Evolutionary conservation across 2,113 vertebrate species (phyloP), one percentile per base, ranked within the genome.

Genomic region (Ailuropoda melanoleuca): DNA sequence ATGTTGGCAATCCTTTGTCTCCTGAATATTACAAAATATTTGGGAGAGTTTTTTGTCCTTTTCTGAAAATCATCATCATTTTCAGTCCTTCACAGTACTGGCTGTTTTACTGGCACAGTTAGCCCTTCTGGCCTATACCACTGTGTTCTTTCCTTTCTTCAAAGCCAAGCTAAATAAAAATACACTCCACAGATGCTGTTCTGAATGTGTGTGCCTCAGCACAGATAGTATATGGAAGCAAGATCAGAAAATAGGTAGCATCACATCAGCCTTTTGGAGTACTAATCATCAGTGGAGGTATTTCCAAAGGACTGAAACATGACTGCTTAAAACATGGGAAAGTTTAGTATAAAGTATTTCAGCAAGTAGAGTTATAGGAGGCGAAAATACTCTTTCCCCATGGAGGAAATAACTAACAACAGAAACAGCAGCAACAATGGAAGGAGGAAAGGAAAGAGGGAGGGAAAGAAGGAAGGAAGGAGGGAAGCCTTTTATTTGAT

Each of bases 401-500:
- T 0, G 48, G 18, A 60, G 2, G 11, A 37, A 62, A 88, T 31
- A 64, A 8, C 37, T 68, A 94, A 66, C 7, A 21, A 48, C 13
- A 46, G 72, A 60, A 93, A 18, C 31, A 60, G 19, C 6, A 88
- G n/a, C 8, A 48, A 74, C 48, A 31, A 23, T 1, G 11, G 19
- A 82, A 78, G 15, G 8, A 70, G 24, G n/a, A 29, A 87, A 58
- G 2, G 14, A 23, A 24, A 23, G 37, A 18, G 56, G 4, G 4
- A 46, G 9, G 9, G 19, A 15, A 68, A 12, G 8, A 29, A 43
- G 24, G 8, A 46, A 55, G 17, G 18, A 24, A 90, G 5, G 60
- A 37, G 50, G 50, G 15, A 34, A 43, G 23, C 12, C 56, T 97
- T 98, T 97, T 87, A 92, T 92, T 94, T 92, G 86, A 95, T 92